These are phyloP conservation scores for Tachina fera DNA, from an alignment of 2,888 invertebrate genomes.

Conservation along the genomic window DNA sequence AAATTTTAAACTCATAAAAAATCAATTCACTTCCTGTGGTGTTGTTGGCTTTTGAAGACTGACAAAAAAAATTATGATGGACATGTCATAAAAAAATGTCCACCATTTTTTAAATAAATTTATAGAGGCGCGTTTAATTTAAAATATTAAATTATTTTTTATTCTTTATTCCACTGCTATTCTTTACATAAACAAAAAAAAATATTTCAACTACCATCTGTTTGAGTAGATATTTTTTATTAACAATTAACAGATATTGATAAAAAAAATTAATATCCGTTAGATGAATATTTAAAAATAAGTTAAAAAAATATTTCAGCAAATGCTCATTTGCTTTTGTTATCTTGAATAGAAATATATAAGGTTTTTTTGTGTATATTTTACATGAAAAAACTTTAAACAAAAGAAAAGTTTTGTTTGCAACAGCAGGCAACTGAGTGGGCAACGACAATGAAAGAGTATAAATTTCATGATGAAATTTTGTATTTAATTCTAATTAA, in stretches of 20 bases:
- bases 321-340: constrained; percentile 33
- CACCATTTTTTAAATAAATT: constrained; percentile 1
- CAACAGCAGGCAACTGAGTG: constrained; percentile 23
- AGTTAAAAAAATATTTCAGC: constrained; percentile 19
- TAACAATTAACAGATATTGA: constrained; percentile 54
- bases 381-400: background rate
- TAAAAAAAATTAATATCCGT: constrained; percentile 56
- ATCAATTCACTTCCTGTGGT: constrained; percentile 1
- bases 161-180: background rate
- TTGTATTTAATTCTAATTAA: constrained; percentile 53
- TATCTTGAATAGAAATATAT: constrained; percentile 1
- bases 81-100: constrained; percentile 4
- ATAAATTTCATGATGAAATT: constrained; percentile 52
- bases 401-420: constrained; percentile 46
- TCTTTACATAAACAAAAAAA: background rate
- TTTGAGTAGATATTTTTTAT: constrained; percentile 17
- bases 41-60: background rate
- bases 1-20: constrained; percentile 6
- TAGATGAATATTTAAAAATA: constrained; percentile 16
- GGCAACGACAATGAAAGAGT: background rate
- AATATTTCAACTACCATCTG: constrained; percentile 17
- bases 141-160: constrained; percentile 2
- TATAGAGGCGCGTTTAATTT: background rate
- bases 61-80: background rate
- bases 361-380: background rate